Evolutionary conservation across 2,797 vertebrate genomes (phyloP).

Genomic region (Dendrocincla tyrannina): DNA sequence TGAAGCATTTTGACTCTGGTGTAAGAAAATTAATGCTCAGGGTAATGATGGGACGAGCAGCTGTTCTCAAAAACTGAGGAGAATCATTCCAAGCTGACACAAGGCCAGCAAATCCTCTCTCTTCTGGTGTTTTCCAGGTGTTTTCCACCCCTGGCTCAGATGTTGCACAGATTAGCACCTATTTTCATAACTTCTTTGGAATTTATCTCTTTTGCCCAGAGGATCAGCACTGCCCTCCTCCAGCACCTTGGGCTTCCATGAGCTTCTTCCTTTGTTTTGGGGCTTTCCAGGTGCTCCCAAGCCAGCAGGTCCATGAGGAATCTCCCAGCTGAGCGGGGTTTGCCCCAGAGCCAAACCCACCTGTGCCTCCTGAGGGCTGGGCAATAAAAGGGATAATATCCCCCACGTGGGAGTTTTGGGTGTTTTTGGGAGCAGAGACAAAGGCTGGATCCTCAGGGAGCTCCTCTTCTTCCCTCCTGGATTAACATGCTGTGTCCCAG

Average conservation of each 20-base stretch:
- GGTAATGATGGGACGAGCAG: background rate
- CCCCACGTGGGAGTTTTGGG: background rate
- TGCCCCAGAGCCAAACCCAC: background rate
- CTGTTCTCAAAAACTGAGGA: background rate
- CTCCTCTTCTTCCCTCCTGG: background rate
- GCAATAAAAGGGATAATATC: background rate
- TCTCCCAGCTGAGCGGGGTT: background rate
- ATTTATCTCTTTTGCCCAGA: background rate
- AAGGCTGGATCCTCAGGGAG: accelerated
- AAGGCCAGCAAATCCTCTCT: background rate
- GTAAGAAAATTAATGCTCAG: background rate
- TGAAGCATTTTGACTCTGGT: background rate
- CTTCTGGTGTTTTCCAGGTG: background rate
- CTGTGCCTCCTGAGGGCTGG: background rate
- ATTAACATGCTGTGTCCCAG: accelerated
- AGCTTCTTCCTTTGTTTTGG: background rate
- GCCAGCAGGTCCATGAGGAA: background rate
- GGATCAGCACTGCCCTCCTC: background rate
- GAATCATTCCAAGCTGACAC: background rate
- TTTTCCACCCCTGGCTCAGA: background rate
- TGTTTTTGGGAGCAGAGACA: accelerated
- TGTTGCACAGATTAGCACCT: background rate
- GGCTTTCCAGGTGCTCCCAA: background rate
- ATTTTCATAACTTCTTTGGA: background rate
- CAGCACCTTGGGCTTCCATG: background rate